phyloP scores from a whole-genome alignment of 2,888 invertebrate genomes.

The Lampropteryx suffumata region DNA sequence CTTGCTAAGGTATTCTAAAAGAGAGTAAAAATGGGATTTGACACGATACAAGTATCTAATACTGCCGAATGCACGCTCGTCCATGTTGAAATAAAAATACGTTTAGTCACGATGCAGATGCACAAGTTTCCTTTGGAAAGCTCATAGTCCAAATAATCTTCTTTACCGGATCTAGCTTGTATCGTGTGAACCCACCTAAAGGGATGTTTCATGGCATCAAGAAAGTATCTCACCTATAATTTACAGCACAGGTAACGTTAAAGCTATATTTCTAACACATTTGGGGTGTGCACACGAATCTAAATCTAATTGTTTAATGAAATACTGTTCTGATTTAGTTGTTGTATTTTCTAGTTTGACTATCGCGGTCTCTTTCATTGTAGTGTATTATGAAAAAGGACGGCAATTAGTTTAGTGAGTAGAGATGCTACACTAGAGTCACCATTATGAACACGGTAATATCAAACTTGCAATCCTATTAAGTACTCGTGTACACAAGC shows the following conservation, averaged over 20 bases:
- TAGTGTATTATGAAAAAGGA: no score
- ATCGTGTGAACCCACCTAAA: conserved; percentile 18
- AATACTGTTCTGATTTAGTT: no score
- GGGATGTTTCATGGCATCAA: conserved; percentile 67
- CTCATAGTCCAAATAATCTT: no score
- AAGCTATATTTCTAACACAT: conserved; percentile 56
- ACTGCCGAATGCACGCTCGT: not conserved
- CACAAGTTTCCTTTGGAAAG: no score
- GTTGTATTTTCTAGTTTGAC: no score
- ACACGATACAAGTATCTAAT: conserved; percentile 3
- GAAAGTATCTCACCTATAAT: conserved; percentile 65
- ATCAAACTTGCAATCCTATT: not conserved
- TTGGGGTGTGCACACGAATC: conserved; percentile 20
- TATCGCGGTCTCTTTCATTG: no score
- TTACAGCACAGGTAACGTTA: conserved; percentile 67
- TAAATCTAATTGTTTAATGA: no score
- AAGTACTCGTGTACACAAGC: conserved; percentile 1
- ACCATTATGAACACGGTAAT: no score
- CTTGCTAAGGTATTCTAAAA: conserved; percentile 19
- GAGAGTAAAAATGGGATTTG: conserved; percentile 20
- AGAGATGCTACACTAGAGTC: no score
- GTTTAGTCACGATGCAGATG: no score
- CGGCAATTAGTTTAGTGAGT: no score
- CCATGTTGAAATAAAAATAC: no score
- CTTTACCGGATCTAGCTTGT: not conserved